Evolutionary conservation across 2,113 vertebrate species (phyloP), one percentile per base, ranked within the genome.

Genomic region (Haemorhous mexicanus): DNA sequence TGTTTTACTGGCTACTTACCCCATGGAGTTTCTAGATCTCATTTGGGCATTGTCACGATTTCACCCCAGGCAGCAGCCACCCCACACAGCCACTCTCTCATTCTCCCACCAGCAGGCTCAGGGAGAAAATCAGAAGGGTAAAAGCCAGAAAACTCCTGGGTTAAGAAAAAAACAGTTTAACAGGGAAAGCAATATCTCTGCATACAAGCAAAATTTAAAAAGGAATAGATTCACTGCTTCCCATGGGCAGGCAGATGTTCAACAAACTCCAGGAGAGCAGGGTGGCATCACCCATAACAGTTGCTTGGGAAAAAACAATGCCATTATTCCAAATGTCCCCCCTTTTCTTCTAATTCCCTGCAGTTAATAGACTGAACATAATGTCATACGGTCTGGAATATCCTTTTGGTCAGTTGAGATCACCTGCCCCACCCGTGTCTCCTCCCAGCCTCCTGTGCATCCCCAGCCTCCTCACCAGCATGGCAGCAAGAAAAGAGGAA

Each of bases 371-470:
- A 39, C 20, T 68, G 70, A 61, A 14, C 11, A 41, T 75, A 21
- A 41, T 22, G 5, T 18, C 24, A 26, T 2, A 11, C 2, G 4
- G 55, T 35, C 15, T 41, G 39, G 11, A 41, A 41, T 32, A 41
- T 11, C 30, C 8, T 5, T 62, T 76, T 47, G 2, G 30, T 47
- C 70, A 61, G 5, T 2, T 75, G 39, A 5, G 39, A 50, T 53
- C 39, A 41, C n/a, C 30, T n/a, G 7, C 18, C 62, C 20, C 37
- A 28, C 4, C 5, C 21, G 19, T 46, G 20, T n/a, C 9, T 15
- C 8, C 13, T 39, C 21, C 58, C 28, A 39, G 0, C 5, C 10
- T 39, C 22, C 32, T 4, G 8, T 20, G 8, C 2, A 52, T 24
- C 52, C 19, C 52, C 46, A 41, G 11, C 21, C 9, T 61, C 28